Conservation (phyloP, 2,888 invertebrate species). For the Camptogramma bilineatum region DNA sequence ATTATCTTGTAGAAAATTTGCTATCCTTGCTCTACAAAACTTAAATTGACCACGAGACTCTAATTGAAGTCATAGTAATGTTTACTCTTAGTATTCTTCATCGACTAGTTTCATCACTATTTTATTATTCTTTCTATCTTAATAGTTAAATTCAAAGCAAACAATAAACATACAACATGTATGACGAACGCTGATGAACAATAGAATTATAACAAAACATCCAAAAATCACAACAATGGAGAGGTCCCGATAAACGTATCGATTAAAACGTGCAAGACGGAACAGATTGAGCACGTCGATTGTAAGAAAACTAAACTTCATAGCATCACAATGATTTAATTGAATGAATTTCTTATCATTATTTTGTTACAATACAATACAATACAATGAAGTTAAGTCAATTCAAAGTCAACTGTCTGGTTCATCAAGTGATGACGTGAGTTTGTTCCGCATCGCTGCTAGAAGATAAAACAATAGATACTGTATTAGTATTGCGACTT, state of each 20-base stretch:
- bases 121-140: not conserved
- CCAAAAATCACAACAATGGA: conserved; percentile 34
- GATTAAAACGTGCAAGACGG: conserved; percentile 39
- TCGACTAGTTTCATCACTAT: not conserved
- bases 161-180: not conserved
- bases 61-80: too few relatives aligned
- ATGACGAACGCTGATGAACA: conserved; percentile 21
- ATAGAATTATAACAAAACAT: conserved; percentile 33
- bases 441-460: conserved; percentile 16
- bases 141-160: not conserved
- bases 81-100: not conserved
- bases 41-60: too few relatives aligned
- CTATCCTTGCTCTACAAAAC: too few relatives aligned
- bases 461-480: not conserved
- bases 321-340: conserved; percentile 25
- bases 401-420: conserved; percentile 25
- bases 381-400: conserved; percentile 22
- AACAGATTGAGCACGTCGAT: conserved; percentile 44
- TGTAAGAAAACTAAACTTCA: conserved; percentile 20
- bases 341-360: conserved; percentile 31
- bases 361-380: conserved; percentile 35
- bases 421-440: conserved; percentile 26
- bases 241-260: conserved; percentile 36
- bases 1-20: too few relatives aligned
- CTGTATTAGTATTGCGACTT: not conserved